Conservation (phyloP, 2,113 vertebrate genomes). For the Lepisosteus osseus region DNA sequence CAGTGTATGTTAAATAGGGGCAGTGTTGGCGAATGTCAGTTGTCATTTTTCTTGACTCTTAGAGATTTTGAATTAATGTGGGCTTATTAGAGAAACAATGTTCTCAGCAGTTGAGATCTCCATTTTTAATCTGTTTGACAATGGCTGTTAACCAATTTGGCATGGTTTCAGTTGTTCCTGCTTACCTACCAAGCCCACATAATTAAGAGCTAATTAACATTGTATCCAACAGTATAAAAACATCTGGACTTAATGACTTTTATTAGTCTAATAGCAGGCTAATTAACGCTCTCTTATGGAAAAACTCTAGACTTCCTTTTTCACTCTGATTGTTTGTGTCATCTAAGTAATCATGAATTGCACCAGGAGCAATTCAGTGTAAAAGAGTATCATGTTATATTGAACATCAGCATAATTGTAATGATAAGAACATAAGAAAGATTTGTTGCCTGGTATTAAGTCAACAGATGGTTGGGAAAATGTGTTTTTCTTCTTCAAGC, state of each 20-base stretch:
- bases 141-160: conserved; percentile 4
- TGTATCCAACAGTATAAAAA: conserved; percentile 14
- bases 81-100: conserved; percentile 4
- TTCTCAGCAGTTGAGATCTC: neutral
- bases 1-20: too few species aligned
- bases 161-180: conserved; percentile 9
- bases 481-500: too few species aligned
- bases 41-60: neutral
- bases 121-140: conserved; percentile 4
- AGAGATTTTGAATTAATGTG: neutral
- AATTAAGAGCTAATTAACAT: conserved; percentile 19
- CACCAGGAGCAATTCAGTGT: too few species aligned
- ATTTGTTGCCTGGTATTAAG: too few species aligned
- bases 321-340: too few species aligned
- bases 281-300: neutral
- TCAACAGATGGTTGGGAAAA: too few species aligned
- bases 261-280: conserved; percentile 6
- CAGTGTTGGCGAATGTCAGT: too few species aligned
- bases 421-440: too few species aligned
- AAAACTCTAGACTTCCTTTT: neutral
- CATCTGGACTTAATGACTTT: conserved; percentile 17
- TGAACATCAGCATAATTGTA: too few species aligned
- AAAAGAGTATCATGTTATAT: too few species aligned
- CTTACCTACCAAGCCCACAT: conserved; percentile 6
- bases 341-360: too few species aligned